Percentiles rank a stretch among this genome's conserved stretches.
Conservation (phyloP, 2,888 invertebrate genomes). For the Brenthis daphne region DNA sequence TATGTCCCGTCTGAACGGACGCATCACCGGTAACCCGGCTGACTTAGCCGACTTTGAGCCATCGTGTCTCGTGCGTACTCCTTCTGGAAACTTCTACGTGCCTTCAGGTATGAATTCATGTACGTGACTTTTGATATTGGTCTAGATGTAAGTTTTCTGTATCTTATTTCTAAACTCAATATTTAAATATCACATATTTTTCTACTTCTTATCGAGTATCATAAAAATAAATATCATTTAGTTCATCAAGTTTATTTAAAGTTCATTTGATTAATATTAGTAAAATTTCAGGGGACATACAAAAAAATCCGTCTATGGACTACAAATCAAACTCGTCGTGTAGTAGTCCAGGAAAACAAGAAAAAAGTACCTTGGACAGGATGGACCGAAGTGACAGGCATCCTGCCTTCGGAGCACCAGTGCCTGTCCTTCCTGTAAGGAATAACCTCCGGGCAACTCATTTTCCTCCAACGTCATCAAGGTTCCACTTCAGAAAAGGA, state of each 20-base stretch:
- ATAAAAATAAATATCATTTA: too few relatives aligned
- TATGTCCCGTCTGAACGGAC: slow-evolving; percentile 95
- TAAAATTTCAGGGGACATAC: slow-evolving; percentile 87
- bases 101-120: slow-evolving; percentile 85
- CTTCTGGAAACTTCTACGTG: slow-evolving; percentile 96
- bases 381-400: slow-evolving; percentile 84
- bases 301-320: slow-evolving; percentile 94
- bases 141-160: slow-evolving; percentile 1
- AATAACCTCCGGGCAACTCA: slow-evolving; percentile 88
- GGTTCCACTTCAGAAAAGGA: slow-evolving; percentile 94
- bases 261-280: background rate
- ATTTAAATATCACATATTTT: background rate
- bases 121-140: slow-evolving; percentile 18
- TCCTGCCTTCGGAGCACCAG: slow-evolving; percentile 85
- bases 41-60: slow-evolving; percentile 92
- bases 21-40: slow-evolving; percentile 91
- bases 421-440: slow-evolving; percentile 89
- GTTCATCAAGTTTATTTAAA: background rate
- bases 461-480: slow-evolving; percentile 86
- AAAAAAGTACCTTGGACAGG: slow-evolving; percentile 79
- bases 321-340: slow-evolving; percentile 94
- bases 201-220: background rate
- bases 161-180: slow-evolving; percentile 24
- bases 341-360: slow-evolving; percentile 88
- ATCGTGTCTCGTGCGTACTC: slow-evolving; percentile 94